Percentiles rank a stretch among this genome's conserved stretches.
Conservation (phyloP, 2,888 invertebrate species). For the Drosophila paramelanica region DNA sequence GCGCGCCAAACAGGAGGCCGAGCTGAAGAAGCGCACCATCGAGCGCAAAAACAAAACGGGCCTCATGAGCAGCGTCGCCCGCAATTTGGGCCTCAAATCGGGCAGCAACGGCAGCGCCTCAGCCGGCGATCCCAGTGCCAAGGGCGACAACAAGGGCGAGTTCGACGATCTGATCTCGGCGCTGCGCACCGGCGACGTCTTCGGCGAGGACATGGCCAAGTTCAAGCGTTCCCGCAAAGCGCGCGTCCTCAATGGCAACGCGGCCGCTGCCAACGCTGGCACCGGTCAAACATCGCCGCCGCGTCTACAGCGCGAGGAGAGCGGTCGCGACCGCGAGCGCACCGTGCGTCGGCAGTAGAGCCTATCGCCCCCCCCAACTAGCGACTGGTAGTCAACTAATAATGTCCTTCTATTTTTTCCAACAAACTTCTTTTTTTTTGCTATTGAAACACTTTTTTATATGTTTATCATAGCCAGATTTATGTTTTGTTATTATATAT, state of each 20-base stretch:
- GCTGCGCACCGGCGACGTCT: conserved; percentile 96
- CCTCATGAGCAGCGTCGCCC: conserved; percentile 90
- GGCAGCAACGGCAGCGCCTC: conserved; percentile 70
- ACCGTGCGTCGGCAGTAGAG: conserved; percentile 85
- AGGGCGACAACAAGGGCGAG: conserved; percentile 90
- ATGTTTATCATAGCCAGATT: conserved; percentile 6
- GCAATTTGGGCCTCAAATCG: conserved; percentile 88
- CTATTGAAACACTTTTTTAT: too few relatives aligned
- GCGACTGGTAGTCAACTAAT: too few relatives aligned
- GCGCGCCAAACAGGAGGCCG: conserved; percentile 94
- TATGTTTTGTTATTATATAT: conserved; percentile 55
- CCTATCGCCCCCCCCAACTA: too few relatives aligned
- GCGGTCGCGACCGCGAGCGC: conserved; percentile 86
- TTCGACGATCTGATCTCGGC: conserved; percentile 98
- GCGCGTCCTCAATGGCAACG: conserved; percentile 85
- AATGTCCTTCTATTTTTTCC: conserved; percentile 11
- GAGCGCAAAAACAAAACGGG: conserved; percentile 93
- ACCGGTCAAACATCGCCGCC: conserved; percentile 87
- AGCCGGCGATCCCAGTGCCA: conserved; percentile 85
- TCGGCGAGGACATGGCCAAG: conserved; percentile 97
- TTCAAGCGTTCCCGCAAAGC: conserved; percentile 92
- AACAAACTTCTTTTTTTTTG: conserved; percentile 44
- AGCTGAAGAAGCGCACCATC: conserved; percentile 93
- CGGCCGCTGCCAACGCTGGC: conserved; percentile 2
- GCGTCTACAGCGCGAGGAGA: conserved; percentile 88